Conservation (phyloP, 2,797 vertebrate species). For the Echeneis naucrates region DNA sequence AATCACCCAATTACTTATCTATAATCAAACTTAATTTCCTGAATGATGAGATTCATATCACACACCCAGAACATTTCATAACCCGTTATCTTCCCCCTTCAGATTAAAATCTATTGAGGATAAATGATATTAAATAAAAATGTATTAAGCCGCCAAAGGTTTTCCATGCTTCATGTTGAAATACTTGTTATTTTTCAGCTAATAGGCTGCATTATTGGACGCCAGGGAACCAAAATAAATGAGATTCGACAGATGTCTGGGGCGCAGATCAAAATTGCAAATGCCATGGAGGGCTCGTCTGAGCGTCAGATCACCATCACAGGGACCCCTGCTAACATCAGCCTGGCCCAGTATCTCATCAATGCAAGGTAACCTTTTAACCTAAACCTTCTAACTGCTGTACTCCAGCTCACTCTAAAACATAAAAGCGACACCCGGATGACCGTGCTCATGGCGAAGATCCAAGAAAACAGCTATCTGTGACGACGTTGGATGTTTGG, state of each 20-base stretch:
- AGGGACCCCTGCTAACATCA: conserved; percentile 97
- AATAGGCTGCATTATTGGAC: conserved; percentile 99
- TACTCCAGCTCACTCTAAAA: conserved; percentile 16
- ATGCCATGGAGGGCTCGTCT: conserved; percentile 95
- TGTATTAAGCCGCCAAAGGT: conserved; percentile 14
- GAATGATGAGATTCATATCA: conserved; percentile 22
- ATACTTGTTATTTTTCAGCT: conserved; percentile 86
- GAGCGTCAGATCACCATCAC: conserved; percentile 99
- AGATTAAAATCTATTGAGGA: not conserved
- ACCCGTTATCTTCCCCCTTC: conserved; percentile 40
- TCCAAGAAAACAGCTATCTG: not conserved
- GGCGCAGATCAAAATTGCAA: conserved; percentile 98
- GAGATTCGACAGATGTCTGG: conserved; percentile 99
- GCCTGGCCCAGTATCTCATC: conserved; percentile 98
- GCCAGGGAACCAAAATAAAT: conserved; percentile 99
- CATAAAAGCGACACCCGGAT: conserved; percentile 27
- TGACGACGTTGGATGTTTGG: not conserved
- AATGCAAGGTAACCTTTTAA: conserved; percentile 91
- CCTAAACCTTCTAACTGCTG: conserved; percentile 29
- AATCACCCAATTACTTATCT: conserved; percentile 16
- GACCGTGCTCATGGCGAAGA: not conserved
- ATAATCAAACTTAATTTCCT: conserved; percentile 33
- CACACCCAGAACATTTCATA: conserved; percentile 40
- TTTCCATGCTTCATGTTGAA: conserved; percentile 54
- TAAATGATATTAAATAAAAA: not conserved